Base-by-base conservation (phyloP, 2,797 vertebrate genomes). In the Girardinus metallicus region DNA sequence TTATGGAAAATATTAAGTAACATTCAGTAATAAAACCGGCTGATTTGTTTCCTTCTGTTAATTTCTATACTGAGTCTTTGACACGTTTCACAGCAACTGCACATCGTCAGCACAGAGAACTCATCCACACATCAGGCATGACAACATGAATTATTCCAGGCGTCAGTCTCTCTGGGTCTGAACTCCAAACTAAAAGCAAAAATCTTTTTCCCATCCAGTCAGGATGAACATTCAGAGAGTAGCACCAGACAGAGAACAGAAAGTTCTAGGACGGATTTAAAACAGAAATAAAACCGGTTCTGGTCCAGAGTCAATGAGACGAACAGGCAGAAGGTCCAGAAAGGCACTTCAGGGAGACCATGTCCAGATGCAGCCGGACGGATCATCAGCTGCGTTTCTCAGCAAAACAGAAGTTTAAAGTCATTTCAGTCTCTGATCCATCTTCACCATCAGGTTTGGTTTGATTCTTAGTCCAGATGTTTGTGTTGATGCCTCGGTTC, bases 331-430 rank as follows among this genome's bases (percentile, higher is more conserved):
- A 93, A 91, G 88, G 79, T 91, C 88, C 82, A 78, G 80, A 90
- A 94, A 94, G 94, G 94, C 94, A 94, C 94, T 95, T 94, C 76
- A 88, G 89, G 90, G 87, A 86, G 74, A 92, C n/a, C 76, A 80
- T 74, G 44, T 82, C 82, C 80, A 78, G 83, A 86, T 64, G 70
- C 75, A 66, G 77, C 53, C 26, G 85, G 62, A 41, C 44, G 80
- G 82, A 74, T 6, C 7, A 3, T 39, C n/a, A 64, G 1, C 10
- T 36, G 55, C 10, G 55, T 47, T 11, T n/a, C 31, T 46, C 57
- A 73, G 26, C 11, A 46, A 41, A 79, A 21, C 46, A 18, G 5
- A 68, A 1, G 29, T 80, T 78, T 26, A 41, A n/a, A n/a, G 39
- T 70, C 23, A 12, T 71, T 71, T 44, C 23, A 72, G 41, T 13